Evolutionary conservation across 2,797 vertebrate species (phyloP).

Genomic region (Tokudaia tokunoshimensis): DNA sequence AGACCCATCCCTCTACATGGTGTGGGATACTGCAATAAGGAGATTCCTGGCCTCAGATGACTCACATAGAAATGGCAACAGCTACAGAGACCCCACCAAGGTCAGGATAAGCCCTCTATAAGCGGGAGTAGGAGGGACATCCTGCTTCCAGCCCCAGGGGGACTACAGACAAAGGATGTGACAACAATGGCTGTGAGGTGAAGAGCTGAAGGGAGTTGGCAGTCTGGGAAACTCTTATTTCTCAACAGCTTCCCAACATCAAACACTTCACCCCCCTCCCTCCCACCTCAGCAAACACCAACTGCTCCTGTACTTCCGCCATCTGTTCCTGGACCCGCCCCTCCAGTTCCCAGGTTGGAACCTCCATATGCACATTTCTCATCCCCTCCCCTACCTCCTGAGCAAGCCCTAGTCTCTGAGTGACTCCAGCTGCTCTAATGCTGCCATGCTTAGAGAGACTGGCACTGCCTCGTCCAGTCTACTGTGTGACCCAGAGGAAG

Average conservation of each 20-base stretch:
- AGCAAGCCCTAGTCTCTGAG: neutral
- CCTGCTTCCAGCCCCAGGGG: neutral
- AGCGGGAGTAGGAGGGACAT: neutral
- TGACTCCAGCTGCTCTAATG: neutral
- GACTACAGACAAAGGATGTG: neutral
- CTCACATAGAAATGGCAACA: neutral
- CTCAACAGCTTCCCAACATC: neutral
- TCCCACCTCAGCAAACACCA: neutral
- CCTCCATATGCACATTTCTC: neutral
- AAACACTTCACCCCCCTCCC: neutral
- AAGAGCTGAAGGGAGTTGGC: neutral
- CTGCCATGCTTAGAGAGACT: neutral
- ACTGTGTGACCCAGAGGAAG: neutral
- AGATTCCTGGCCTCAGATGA: neutral
- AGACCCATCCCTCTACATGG: neutral
- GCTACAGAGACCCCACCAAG: neutral
- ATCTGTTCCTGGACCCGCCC: neutral
- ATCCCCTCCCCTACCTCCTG: neutral
- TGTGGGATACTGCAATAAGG: neutral
- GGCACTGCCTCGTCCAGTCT: too few species aligned
- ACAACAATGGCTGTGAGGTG: neutral
- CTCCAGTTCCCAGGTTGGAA: neutral
- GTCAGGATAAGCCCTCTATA: neutral
- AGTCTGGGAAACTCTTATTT: neutral
- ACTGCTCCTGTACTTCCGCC: neutral